phyloP scores from a whole-genome alignment of 2,113 vertebrate genomes.

The Marcusenius ussheri region DNA sequence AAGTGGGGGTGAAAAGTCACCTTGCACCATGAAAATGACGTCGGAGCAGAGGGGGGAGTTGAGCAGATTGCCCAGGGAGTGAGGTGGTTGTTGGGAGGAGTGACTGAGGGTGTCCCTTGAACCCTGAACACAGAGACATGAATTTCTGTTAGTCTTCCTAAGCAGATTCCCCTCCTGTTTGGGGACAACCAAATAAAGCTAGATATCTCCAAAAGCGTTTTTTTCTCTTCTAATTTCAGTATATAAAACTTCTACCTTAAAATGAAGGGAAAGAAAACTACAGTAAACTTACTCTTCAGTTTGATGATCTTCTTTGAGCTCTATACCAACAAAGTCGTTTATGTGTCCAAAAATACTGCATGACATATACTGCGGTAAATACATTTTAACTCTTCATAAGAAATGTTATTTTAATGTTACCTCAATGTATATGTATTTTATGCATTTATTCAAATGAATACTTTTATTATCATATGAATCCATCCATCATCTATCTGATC shows the following conservation, averaged over 20 bases:
- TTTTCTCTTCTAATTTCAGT: neutral
- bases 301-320: neutral
- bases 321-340: neutral
- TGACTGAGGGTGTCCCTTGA: constrained; percentile 57
- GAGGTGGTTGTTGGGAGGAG: constrained; percentile 60
- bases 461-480: neutral
- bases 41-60: constrained; percentile 87
- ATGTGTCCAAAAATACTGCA: neutral
- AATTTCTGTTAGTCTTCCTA: neutral
- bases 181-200: neutral
- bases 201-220: neutral
- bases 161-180: neutral
- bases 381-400: neutral
- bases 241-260: neutral
- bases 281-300: neutral
- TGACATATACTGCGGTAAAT: neutral
- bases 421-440: neutral
- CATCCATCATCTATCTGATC: neutral
- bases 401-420: neutral
- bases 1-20: constrained; percentile 47
- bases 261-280: neutral
- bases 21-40: constrained; percentile 97
- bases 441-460: neutral
- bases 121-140: constrained; percentile 35
- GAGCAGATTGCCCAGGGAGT: constrained; percentile 84